Evolutionary conservation across 2,797 vertebrate species (phyloP).

Genomic region (Sebastes paucispinis): DNA sequence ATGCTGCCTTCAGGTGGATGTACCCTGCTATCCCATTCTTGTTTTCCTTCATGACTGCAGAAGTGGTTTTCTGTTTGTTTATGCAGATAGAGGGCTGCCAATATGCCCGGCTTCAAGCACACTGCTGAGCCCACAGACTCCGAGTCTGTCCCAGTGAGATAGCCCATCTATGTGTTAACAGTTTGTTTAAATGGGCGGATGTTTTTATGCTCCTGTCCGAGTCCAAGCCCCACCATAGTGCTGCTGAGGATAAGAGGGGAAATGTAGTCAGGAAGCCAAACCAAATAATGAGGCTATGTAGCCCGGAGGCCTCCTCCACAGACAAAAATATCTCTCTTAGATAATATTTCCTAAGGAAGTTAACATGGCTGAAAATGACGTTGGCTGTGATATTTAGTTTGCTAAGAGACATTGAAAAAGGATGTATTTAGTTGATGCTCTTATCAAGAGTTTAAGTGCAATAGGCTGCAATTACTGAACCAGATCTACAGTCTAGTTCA

Average conservation of each 20-base stretch:
- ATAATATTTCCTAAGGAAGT: slow-evolving; percentile 77
- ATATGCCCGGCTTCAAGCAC: slow-evolving; percentile 48
- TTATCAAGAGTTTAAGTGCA: slow-evolving; percentile 40
- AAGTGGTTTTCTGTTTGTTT: slow-evolving; percentile 63
- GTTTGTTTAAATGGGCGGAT: slow-evolving; percentile 78
- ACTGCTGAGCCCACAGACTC: slow-evolving; percentile 58
- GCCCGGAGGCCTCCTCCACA: slow-evolving; percentile 62
- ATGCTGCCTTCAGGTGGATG: slow-evolving; percentile 33
- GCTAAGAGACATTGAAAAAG: slow-evolving; percentile 56
- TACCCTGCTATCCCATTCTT: not conserved
- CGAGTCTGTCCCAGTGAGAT: slow-evolving; percentile 62
- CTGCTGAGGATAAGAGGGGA: slow-evolving; percentile 74
- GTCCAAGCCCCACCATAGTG: slow-evolving; percentile 68
- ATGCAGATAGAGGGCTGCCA: slow-evolving; percentile 53
- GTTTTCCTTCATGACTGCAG: slow-evolving; percentile 49
- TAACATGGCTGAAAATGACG: slow-evolving; percentile 71
- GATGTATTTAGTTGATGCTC: slow-evolving; percentile 54
- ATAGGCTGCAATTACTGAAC: slow-evolving; percentile 40
- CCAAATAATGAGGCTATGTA: slow-evolving; percentile 76
- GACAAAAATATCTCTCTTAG: slow-evolving; percentile 70
- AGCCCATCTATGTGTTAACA: slow-evolving; percentile 76
- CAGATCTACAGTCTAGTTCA: slow-evolving; percentile 40
- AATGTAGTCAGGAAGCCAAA: slow-evolving; percentile 78
- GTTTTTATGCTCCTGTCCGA: slow-evolving; percentile 73
- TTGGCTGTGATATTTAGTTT: slow-evolving; percentile 71